phyloP scores from a whole-genome alignment of 2,888 invertebrate species.

The Mesochorus sp. region DNA sequence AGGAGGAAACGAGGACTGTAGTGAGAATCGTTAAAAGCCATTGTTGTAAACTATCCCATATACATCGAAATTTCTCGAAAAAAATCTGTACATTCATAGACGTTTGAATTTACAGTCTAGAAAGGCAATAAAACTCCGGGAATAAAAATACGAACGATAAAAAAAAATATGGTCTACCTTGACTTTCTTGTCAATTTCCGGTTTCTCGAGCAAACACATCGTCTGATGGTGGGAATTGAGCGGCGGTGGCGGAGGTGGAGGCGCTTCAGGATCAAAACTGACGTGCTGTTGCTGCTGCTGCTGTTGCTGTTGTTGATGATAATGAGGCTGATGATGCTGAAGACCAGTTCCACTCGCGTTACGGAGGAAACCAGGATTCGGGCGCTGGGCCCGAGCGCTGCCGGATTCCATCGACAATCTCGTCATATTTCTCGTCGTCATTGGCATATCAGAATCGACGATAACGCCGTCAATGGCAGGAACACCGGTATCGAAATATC shows the following conservation, averaged over 20 bases:
- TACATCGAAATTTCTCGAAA: background rate
- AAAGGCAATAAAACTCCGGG: background rate
- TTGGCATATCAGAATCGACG: constrained; percentile 48
- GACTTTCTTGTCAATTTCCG: constrained; percentile 88
- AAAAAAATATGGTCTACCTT: constrained; percentile 85
- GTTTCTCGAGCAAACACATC: constrained; percentile 86
- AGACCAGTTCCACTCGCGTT: constrained; percentile 74
- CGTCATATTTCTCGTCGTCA: constrained; percentile 65
- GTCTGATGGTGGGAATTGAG: constrained; percentile 80
- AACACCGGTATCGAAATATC: constrained; percentile 81
- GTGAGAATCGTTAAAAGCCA: background rate
- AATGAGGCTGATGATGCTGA: constrained; percentile 56
- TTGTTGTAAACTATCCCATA: background rate
- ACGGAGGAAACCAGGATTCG: constrained; percentile 67
- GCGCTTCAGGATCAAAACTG: constrained; percentile 84
- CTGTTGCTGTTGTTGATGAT: no score
- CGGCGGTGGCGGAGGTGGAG: constrained; percentile 82
- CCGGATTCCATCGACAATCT: constrained; percentile 70
- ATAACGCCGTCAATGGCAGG: constrained; percentile 81
- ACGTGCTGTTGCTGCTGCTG: constrained; percentile 71
- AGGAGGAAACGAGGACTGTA: background rate
- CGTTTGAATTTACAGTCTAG: background rate
- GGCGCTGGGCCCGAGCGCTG: constrained; percentile 42
- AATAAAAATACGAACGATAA: background rate
- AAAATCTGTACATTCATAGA: background rate